Percentiles rank a stretch among this genome's conserved stretches.
phyloP scores from a whole-genome alignment of 1,140 invertebrate genomes.

The Drosophila lini region DNA sequence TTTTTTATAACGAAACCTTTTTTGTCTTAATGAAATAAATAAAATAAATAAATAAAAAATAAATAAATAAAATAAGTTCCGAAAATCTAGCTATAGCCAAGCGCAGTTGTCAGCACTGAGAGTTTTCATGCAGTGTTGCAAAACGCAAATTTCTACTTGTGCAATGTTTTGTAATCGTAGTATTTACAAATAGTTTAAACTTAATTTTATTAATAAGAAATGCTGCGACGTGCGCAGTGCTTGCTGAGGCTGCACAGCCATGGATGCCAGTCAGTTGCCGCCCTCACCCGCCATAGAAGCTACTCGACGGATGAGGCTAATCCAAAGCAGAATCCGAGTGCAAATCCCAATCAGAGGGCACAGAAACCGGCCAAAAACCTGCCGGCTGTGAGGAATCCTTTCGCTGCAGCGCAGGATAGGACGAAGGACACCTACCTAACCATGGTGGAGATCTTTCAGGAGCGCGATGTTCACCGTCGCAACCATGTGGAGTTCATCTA shows the following conservation, averaged over 20 bases:
- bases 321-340: conserved; percentile 17
- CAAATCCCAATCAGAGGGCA: conserved; percentile 21
- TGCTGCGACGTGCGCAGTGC: conserved; percentile 62
- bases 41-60: no score
- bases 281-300: conserved; percentile 16
- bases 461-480: conserved; percentile 86
- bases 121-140: conserved; percentile 4
- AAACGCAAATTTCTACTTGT: conserved; percentile 11
- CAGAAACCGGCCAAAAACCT: conserved; percentile 43
- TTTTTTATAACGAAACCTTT: no score
- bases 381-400: conserved; percentile 69
- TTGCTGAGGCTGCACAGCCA: conserved; percentile 51
- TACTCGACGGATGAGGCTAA: conserved; percentile 35
- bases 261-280: conserved; percentile 26
- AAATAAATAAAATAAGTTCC: no score
- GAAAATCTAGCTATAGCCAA: background rate
- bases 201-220: conserved; percentile 65
- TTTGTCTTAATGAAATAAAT: no score
- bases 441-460: conserved; percentile 90
- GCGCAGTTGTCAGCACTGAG: background rate
- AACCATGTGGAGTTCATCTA: conserved; percentile 98
- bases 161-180: conserved; percentile 57
- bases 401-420: conserved; percentile 85
- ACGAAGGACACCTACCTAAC: conserved; percentile 90
- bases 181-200: conserved; percentile 38